Conservation (phyloP, 2,113 vertebrate genomes). For the Copsychus sechellarum region DNA sequence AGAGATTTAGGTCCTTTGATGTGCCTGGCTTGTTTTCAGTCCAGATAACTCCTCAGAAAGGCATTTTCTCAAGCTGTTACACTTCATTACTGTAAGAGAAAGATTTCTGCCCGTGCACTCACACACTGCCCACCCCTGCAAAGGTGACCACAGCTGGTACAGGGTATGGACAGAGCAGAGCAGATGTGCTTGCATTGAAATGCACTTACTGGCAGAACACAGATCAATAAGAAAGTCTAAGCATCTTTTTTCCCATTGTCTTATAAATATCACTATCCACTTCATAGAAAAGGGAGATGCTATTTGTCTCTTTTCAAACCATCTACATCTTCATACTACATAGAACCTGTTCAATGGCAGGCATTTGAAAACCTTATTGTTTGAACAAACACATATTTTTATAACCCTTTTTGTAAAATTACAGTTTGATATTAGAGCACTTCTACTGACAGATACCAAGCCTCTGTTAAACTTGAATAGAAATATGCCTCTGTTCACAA, state of each 20-base stretch:
- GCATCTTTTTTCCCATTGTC: background rate
- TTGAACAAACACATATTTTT: background rate
- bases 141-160: background rate
- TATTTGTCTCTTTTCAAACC: background rate
- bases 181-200: background rate
- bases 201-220: background rate
- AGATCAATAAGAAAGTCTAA: background rate
- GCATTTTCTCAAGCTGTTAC: background rate
- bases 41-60: background rate
- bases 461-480: background rate
- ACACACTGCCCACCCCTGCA: background rate
- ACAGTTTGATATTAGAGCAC: background rate
- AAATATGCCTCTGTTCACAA: background rate
- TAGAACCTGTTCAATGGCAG: background rate
- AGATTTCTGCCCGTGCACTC: background rate
- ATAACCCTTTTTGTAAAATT: background rate
- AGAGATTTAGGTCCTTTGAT: slow-evolving; percentile 25
- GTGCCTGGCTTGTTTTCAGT: background rate
- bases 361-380: background rate
- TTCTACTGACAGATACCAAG: background rate
- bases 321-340: background rate
- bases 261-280: background rate
- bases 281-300: background rate
- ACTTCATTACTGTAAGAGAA: background rate
- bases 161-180: background rate